A percentile compares a stretch with the other conserved stretches of the same genome.
phyloP scores from a whole-genome alignment of 1,140 invertebrate species.

The Pomacea maculata region DNA sequence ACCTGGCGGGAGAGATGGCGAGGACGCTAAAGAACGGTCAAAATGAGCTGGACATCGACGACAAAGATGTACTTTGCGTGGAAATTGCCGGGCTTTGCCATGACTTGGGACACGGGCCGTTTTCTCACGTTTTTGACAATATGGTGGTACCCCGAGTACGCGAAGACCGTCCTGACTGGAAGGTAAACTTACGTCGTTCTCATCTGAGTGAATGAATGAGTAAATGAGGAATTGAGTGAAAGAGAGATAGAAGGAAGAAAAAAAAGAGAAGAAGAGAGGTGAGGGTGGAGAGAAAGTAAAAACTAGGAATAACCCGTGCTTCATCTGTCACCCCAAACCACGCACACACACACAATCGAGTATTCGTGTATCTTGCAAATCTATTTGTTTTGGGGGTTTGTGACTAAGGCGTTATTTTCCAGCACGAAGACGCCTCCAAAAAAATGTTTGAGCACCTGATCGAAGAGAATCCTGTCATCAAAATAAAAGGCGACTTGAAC shows the following conservation, averaged over 20 bases:
- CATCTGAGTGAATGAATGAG: no score
- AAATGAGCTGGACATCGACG: slow-evolving; percentile 66
- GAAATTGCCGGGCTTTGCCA: slow-evolving; percentile 75
- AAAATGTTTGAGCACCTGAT: slow-evolving; percentile 28
- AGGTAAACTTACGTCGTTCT: not conserved
- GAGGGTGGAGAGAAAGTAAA: no score
- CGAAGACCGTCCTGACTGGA: not conserved
- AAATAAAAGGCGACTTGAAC: not conserved
- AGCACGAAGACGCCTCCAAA: slow-evolving; percentile 36
- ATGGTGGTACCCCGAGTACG: slow-evolving; percentile 11
- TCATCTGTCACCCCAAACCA: no score
- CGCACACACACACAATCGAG: no score
- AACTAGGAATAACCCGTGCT: no score
- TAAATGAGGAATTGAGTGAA: no score
- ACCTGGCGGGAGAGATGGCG: slow-evolving; percentile 65
- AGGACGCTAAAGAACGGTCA: slow-evolving; percentile 59
- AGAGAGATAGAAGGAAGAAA: no score
- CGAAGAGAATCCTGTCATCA: slow-evolving; percentile 10
- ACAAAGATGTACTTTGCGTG: slow-evolving; percentile 68
- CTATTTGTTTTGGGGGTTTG: no score
- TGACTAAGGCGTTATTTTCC: not conserved
- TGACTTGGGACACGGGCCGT: slow-evolving; percentile 70
- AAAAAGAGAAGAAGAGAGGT: no score
- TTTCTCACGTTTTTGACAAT: slow-evolving; percentile 40
- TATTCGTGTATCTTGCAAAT: no score